Percentiles rank a stretch among this genome's conserved stretches.
These are phyloP conservation scores for Napeogenes inachia DNA, from an alignment of 2,888 invertebrate species.

Conservation along the genomic window DNA sequence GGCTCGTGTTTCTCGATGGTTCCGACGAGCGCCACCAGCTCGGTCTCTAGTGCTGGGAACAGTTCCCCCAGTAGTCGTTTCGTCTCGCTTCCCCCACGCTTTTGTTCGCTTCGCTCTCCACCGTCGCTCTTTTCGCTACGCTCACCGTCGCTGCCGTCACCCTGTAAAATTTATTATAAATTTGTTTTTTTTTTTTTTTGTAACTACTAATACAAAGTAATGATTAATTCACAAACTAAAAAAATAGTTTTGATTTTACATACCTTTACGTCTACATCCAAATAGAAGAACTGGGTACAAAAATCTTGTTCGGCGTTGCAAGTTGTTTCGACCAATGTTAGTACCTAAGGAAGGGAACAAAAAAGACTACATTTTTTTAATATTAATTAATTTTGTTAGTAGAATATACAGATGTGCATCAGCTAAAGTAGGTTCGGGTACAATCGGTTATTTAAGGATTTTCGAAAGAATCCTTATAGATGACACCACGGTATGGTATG, in stretches of 20 bases:
- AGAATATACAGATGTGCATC: too few relatives aligned
- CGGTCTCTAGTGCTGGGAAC: slow-evolving; percentile 91
- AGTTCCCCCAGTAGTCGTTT: slow-evolving; percentile 92
- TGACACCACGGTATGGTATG: too few relatives aligned
- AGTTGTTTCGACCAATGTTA: slow-evolving; percentile 92
- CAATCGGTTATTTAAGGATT: too few relatives aligned
- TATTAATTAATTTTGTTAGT: not conserved
- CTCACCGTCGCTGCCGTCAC: slow-evolving; percentile 42
- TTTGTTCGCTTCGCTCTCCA: slow-evolving; percentile 32
- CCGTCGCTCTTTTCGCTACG: slow-evolving; percentile 37
- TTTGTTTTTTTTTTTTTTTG: too few relatives aligned
- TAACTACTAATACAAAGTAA: too few relatives aligned
- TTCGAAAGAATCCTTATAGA: too few relatives aligned
- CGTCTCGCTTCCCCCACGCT: slow-evolving; percentile 75
- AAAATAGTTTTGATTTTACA: not conserved
- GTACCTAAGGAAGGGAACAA: slow-evolving; percentile 70
- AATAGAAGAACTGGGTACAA: slow-evolving; percentile 93
- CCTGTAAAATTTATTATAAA: slow-evolving; percentile 26
- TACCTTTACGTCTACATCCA: slow-evolving; percentile 78
- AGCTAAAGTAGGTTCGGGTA: too few relatives aligned
- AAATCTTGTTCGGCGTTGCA: slow-evolving; percentile 97
- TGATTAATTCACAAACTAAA: too few relatives aligned
- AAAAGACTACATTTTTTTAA: not conserved
- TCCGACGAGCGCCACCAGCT: slow-evolving; percentile 89
- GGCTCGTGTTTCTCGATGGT: slow-evolving; percentile 92